These are phyloP conservation scores for Stenolophus ochropezus DNA, from an alignment of 2,888 invertebrate species.

Conservation along the genomic window DNA sequence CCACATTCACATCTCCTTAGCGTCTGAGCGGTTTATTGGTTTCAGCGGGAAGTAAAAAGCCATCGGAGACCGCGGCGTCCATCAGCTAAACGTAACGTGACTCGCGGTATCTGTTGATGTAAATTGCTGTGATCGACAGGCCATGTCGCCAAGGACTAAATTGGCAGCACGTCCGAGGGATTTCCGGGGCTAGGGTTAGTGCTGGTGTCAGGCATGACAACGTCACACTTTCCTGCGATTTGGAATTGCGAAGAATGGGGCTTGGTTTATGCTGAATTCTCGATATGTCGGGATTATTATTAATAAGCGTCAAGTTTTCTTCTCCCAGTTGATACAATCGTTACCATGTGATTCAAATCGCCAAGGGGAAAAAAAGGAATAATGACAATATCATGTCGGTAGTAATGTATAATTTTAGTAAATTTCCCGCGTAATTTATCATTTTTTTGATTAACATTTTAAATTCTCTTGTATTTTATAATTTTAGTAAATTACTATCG, in stretches of 20 bases:
- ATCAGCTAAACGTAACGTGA: constrained; percentile 15
- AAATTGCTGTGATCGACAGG: constrained; percentile 26
- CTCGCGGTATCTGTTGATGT: constrained; percentile 18
- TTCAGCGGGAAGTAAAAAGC: constrained; percentile 22
- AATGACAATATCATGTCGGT: no score
- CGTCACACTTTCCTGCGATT: not conserved
- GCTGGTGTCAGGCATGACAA: not conserved
- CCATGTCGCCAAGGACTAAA: constrained; percentile 12
- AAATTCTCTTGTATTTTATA: no score
- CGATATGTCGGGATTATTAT: no score
- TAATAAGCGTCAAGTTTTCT: no score
- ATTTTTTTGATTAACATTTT: no score
- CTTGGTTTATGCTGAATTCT: no score
- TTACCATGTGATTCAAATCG: no score
- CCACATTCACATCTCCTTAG: constrained; percentile 1
- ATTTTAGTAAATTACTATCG: no score
- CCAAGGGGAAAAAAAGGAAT: no score
- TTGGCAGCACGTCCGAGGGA: constrained; percentile 13
- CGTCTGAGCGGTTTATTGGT: not conserved
- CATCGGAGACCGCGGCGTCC: not conserved
- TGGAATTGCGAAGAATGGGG: not conserved
- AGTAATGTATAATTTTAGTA: no score
- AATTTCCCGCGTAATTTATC: no score
- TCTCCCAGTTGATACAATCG: no score
- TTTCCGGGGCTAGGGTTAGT: constrained; percentile 20